Base-by-base conservation (phyloP, 2,113 vertebrate genomes). In the Urocynchramus pylzowi region DNA sequence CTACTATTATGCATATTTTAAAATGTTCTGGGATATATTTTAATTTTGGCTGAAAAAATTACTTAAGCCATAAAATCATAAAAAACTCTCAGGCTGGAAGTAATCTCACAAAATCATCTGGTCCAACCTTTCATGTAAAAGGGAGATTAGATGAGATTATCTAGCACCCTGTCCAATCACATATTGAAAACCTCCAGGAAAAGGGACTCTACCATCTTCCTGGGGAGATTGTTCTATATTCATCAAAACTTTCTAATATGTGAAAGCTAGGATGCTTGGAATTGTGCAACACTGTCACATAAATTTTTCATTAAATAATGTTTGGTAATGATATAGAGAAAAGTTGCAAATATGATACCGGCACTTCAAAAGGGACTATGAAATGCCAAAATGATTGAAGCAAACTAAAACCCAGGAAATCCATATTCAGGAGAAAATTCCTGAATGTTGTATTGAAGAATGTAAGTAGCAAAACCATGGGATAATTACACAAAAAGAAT, bases 261-360 rank as follows among this genome's bases (percentile, higher is more conserved):
- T 60, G 26, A 60, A 37, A 84, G 45, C 10, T 33, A 54, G 13
- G 21, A 89, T 73, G 17, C 13, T 30, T 84, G 10, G 3, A 84
- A 47, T n/a, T 77, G 7, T 21, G n/a, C 20, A 79, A 76, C 92
- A 35, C 13, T 1, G 0, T 6, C 16, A 54, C 5, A 4, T 23
- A 74, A 39, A 11, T 69, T 69, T 49, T 73, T 8, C 60, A 19
- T 64, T 71, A 37, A 71, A 76, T 76, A 1, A 3, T 2, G 1
- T 39, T 52, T 79, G 24, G 13, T 24, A 71, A 26, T 24, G 76
- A 50, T 83, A 44, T 16, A 61, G 5, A 71, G 17, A 15, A 37
- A 73, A 59, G 13, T 28, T 7, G 16, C 10, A 89, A 86, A 53
- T 47, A 61, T 0, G 0, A 27, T 16, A 52, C 3, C 0, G 1